Evolutionary conservation across 2,113 vertebrate genomes (phyloP).

Genomic region (Ahaetulla prasina): DNA sequence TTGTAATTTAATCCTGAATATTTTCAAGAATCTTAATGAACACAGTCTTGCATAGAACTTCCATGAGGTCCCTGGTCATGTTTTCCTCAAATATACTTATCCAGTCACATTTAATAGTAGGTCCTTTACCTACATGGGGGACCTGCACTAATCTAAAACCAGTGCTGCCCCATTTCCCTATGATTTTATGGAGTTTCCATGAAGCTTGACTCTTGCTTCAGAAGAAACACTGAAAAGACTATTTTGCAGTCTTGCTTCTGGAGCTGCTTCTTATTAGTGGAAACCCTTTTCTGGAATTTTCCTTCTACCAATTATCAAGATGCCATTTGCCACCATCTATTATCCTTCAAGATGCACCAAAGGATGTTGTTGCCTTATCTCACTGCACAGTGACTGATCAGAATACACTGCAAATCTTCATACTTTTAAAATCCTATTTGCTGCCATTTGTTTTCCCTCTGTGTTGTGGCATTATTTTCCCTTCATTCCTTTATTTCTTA

Average conservation of each 20-base stretch:
- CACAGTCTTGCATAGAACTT: not conserved
- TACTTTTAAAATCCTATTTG: not conserved
- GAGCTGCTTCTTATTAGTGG: not conserved
- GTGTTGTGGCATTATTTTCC: not conserved
- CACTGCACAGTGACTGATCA: not conserved
- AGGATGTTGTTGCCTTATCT: not conserved
- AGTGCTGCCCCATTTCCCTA: not conserved
- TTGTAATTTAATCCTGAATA: not conserved
- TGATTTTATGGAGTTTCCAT: not conserved
- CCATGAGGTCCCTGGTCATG: not conserved
- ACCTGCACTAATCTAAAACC: not conserved
- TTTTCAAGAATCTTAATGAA: not conserved
- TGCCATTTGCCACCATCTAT: not conserved
- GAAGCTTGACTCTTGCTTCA: not conserved
- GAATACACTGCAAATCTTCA: not conserved
- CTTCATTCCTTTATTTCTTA: not conserved
- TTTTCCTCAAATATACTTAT: not conserved
- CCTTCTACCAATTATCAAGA: not conserved
- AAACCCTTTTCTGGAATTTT: not conserved
- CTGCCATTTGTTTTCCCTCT: not conserved
- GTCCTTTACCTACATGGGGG: not conserved
- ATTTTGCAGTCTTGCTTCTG: not conserved
- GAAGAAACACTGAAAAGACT: not conserved
- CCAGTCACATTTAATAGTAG: not conserved
- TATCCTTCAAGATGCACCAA: not conserved